Base-by-base conservation (phyloP, 1,140 invertebrate genomes). In the Leptinotarsa undecemlineata region DNA sequence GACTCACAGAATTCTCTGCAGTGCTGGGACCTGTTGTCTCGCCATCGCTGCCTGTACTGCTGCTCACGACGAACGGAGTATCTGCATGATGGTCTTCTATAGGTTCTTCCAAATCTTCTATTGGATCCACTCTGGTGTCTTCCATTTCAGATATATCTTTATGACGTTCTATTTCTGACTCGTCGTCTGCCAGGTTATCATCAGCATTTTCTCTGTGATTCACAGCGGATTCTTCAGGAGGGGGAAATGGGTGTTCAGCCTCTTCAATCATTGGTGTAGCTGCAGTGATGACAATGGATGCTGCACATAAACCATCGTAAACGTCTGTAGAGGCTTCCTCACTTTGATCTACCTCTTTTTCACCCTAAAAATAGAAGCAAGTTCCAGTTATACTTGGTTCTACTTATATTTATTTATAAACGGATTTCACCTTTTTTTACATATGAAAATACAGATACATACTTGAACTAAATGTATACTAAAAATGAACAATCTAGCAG, bases 261-360 rank as follows among this genome's bases (percentile, higher is more conserved):
- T 95, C 93, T 85, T 96, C 94, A 78, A 90, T 86, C 92, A 95
- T 94, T 23, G 94, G 95, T 5, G 95, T 96, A 62, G 95, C 94
- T 23, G 94, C 94, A 17, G 94, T 96, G 82, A 96, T 95, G 8
- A 95, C 93, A 77, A 95, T 95, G 82, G 94, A 92, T 68, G 93
- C 93, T 64, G 94, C 93, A 71, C 92, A 92, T 63, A 95, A 88
- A 78, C 90, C 90, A 19, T 57, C 51, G 68, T 83, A 82, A 19
- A 80, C 82, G 13, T 72, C 77, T 21, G 15, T 23, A 13, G 33
- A 21, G 17, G 63, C 33, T 17, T 71, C 73, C 47, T 73, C 72
- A 13, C 67, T 8, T 57, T 76, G 60, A 48, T 66, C 14, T 42
- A 69, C 61, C 70, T 76, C 72, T 21, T 77, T 48, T n/a, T 73